Base-by-base conservation (phyloP, 2,113 vertebrate genomes). In the Rhynchomys soricoides region DNA sequence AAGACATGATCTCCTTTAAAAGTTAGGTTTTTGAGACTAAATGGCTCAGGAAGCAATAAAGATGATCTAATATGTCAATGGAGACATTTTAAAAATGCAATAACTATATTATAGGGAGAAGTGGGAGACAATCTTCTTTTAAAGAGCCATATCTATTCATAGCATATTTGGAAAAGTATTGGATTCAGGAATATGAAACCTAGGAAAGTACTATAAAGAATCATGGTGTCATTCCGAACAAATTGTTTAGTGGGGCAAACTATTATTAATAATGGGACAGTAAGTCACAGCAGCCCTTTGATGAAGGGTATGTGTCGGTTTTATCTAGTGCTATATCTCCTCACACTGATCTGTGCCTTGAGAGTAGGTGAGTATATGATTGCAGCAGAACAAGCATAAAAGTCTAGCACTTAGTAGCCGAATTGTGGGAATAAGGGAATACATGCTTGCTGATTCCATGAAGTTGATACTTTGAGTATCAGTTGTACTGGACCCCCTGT, bases 31-130 rank as follows among this genome's bases (percentile, higher is more conserved):
- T 96, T 96, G 95, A 92, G 94, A 95, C 73, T 79, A 97, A 97
- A 95, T 95, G 96, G 74, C 94, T 94, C 91, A 93, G 83, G 92
- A 97, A 93, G 94, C 91, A 95, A 97, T 95, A 97, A 96, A 96
- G 92, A 97, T 97, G 95, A 97, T 97, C 88, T 94, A 96, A 93
- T 96, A 85, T 95, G 90, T 97, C 97, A 96, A 96, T 95, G 86
- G 86, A 97, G 91, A 92, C 88, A 96, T 96, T 97, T 94, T 0
- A 43, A 87, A 91, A 96, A 96, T 70, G 81, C 68, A 95, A 86
- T 93, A 97, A 90, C 85, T 94, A 70, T 97, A 93, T 96, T 96
- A 93, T 59, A 95, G 79, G 75, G 87, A 95, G 75, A 94, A 81
- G 59, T 86, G 97, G 85, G 66, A 97, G 95, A 97, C 48, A 78